Evolutionary conservation across 2,113 vertebrate species (phyloP), one percentile per base, ranked within the genome.

Genomic region (Aplodontia rufa): DNA sequence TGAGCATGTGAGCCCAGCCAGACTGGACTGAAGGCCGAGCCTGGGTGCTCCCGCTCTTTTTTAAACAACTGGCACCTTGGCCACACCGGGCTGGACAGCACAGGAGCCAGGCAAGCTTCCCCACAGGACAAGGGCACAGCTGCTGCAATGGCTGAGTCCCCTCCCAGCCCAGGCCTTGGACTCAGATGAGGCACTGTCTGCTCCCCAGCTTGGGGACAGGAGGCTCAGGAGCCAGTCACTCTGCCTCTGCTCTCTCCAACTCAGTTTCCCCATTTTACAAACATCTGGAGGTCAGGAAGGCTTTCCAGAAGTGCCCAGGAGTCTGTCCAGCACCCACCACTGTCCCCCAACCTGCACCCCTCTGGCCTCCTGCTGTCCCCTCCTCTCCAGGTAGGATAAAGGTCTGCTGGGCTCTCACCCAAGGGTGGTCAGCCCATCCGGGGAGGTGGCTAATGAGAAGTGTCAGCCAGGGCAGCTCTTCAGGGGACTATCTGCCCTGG

Each of bases 81-180:
- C 62, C 30, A 2, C 26, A 2, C 37, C 51, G 0, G 14, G n/a
- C 74, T 9, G 0, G 5, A 32, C 19, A 1, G 11, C 30, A 26
- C 14, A 12, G 40, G 35, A 3, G 45, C 26, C 2, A 13, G 20
- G 4, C 1, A 8, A 17, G 28, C 6, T 4, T 5, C 0, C 3
- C 22, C 11, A 1, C 24, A 30, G 8, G n/a, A 37, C 17, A 0
- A 3, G 11, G 0, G 3, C 0, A 3, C 49, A 3, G 0, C 6
- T 0, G 5, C 26, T 32, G 20, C 8, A 3, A 0, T 1, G 45
- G 14, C n/a, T 2, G 68, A 62, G 45, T 45, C 16, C 68, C 24
- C 1, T 10, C 28, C 22, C 32, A 19, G 51, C 62, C 45, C 20
- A 26, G 20, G 28, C 12, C 5, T n/a, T n/a, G 5, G 8, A 45